Evolutionary conservation across 2,888 invertebrate species (phyloP).

Genomic region (Aspidiotus rigidus): DNA sequence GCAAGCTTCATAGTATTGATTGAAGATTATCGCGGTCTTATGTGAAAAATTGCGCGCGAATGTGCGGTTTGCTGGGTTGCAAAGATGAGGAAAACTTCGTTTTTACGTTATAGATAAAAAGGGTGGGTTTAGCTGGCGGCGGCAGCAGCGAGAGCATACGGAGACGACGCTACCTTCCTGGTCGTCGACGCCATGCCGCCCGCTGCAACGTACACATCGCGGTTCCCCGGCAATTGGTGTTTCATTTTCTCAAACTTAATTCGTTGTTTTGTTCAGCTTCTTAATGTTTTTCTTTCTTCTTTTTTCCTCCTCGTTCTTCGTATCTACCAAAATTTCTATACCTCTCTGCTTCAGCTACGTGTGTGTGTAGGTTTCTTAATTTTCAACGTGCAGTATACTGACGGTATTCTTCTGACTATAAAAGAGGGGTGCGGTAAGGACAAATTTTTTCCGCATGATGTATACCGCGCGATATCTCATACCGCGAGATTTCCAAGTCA

Average conservation of each 20-base stretch:
- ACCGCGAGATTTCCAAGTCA: too few relatives aligned
- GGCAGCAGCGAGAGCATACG: neutral
- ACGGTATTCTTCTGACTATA: too few relatives aligned
- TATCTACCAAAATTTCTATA: neutral
- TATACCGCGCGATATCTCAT: too few relatives aligned
- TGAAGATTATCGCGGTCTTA: neutral
- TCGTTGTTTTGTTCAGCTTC: neutral
- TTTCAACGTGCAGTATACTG: too few relatives aligned
- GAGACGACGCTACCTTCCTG: neutral
- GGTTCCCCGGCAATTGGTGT: neutral
- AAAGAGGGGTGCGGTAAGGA: too few relatives aligned
- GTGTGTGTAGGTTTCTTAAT: too few relatives aligned
- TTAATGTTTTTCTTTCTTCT: neutral
- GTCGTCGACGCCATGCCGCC: too few relatives aligned
- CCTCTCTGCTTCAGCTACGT: neutral
- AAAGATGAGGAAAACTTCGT: neutral
- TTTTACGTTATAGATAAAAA: neutral
- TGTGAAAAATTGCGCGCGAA: neutral
- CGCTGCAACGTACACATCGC: neutral
- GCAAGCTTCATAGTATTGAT: neutral
- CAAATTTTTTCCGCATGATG: too few relatives aligned
- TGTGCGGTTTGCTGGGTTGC: neutral
- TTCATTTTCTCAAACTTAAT: neutral
- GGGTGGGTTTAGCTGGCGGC: slow-evolving; percentile 2
- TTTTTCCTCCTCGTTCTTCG: neutral